These are phyloP conservation scores for Marisa cornuarietis DNA, from an alignment of 1,140 invertebrate species.

Conservation along the genomic window DNA sequence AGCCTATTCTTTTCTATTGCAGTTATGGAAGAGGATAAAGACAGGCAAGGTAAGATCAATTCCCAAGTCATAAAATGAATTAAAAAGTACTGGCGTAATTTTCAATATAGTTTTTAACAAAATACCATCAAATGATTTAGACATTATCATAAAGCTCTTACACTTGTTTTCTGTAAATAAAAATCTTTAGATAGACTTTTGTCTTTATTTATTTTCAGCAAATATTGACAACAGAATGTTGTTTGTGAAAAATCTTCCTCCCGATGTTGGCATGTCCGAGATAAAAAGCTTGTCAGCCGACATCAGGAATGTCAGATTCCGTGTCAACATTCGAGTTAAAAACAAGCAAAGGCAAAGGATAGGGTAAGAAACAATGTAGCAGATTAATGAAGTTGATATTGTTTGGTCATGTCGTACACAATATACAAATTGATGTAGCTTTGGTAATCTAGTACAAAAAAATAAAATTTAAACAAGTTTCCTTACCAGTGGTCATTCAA, in stretches of 20 bases:
- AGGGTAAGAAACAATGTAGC: neutral
- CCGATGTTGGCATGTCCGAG: slow-evolving; percentile 9
- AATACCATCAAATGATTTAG: neutral
- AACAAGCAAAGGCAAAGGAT: slow-evolving; percentile 12
- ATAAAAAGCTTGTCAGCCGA: slow-evolving; percentile 28
- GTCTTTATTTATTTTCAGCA: neutral
- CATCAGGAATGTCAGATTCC: slow-evolving; percentile 25
- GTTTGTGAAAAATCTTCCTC: slow-evolving; percentile 32
- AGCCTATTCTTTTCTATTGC: neutral
- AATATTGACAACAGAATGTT: slow-evolving; percentile 15
- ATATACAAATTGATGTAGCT: neutral
- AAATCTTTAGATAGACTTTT: neutral
- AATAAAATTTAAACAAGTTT: neutral
- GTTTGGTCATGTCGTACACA: neutral
- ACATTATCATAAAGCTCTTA: neutral
- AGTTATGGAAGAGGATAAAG: too few species aligned
- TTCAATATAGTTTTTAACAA: neutral
- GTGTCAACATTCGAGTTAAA: slow-evolving; percentile 5
- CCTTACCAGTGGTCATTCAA: neutral
- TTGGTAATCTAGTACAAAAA: neutral
- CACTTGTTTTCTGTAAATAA: neutral
- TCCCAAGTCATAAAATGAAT: neutral
- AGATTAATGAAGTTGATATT: neutral
- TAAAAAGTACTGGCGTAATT: neutral
- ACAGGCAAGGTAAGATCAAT: too few species aligned